A percentile compares a stretch with the other conserved stretches of the same genome.
phyloP scores from a whole-genome alignment of 1,140 invertebrate species.

The Pseudobourletiella spinata region DNA sequence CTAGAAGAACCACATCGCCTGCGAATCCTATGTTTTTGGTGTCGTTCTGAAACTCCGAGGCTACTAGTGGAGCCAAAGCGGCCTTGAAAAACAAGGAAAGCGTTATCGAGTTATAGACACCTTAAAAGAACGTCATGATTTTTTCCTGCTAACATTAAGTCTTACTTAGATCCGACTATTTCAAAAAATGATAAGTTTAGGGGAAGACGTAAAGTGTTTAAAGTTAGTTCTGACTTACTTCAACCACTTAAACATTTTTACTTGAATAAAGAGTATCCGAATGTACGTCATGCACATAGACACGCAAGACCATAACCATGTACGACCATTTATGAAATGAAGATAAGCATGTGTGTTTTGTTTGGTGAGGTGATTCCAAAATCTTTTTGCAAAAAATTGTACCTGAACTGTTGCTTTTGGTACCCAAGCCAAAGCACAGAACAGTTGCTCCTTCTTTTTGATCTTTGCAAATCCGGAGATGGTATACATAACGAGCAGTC shows the following conservation, averaged over 20 bases:
- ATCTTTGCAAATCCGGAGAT: constrained; percentile 1
- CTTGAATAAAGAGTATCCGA: too few species aligned
- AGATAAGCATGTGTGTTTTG: neutral
- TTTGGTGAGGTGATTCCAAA: neutral
- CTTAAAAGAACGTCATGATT: too few species aligned
- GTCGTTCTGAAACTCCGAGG: neutral
- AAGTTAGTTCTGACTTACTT: too few species aligned
- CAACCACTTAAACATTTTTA: too few species aligned
- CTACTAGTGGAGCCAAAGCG: constrained; percentile 8
- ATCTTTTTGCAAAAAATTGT: neutral
- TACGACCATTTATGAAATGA: too few species aligned
- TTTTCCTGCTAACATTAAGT: too few species aligned
- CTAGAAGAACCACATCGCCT: neutral
- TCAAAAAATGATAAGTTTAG: neutral
- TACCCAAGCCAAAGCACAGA: constrained; percentile 27
- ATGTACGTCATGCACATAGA: too few species aligned
- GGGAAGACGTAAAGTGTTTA: neutral
- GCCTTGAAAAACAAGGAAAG: too few species aligned
- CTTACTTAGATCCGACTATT: too few species aligned
- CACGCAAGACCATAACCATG: too few species aligned
- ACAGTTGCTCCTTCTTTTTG: constrained; percentile 17
- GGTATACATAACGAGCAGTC: constrained; percentile 9
- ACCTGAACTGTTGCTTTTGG: constrained; percentile 29
- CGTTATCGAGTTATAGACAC: too few species aligned
- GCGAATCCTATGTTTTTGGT: neutral